These are phyloP conservation scores for Alloscopus bannaensis DNA, from an alignment of 2,888 invertebrate genomes.

Conservation along the genomic window DNA sequence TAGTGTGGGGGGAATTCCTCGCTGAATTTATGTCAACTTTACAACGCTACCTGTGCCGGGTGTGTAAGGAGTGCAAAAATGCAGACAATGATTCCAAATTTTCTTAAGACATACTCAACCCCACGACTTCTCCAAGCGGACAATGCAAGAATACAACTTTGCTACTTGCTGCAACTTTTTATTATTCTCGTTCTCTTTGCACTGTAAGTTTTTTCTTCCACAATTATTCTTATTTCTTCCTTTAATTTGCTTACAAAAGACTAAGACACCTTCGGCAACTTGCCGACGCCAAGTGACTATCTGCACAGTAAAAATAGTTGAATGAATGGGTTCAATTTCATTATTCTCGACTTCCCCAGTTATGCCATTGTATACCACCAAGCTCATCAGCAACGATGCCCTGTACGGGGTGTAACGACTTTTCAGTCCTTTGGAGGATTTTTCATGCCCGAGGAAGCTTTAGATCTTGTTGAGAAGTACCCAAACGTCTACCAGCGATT, in stretches of 20 bases:
- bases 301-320: neutral
- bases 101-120: constrained; percentile 65
- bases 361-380: constrained; percentile 69
- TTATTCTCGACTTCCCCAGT: constrained; percentile 30
- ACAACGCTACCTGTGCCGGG: too few species aligned
- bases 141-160: constrained; percentile 64
- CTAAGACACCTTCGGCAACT: too few species aligned
- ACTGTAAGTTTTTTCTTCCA: constrained; percentile 51
- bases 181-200: constrained; percentile 66
- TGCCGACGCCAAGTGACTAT: neutral
- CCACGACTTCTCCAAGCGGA: constrained; percentile 65
- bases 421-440: constrained; percentile 68
- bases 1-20: too few species aligned
- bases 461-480: constrained; percentile 53
- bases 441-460: constrained; percentile 65
- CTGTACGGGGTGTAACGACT: constrained; percentile 67
- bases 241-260: too few species aligned
- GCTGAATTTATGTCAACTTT: too few species aligned
- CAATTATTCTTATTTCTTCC: neutral
- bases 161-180: constrained; percentile 63
- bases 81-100: constrained; percentile 62
- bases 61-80: constrained; percentile 22
- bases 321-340: neutral
- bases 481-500: constrained; percentile 64
- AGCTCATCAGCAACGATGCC: constrained; percentile 68